phyloP scores from a whole-genome alignment of 37 sponge, comb jelly and placozoan genomes.

The Amphimedon queenslandica region DNA sequence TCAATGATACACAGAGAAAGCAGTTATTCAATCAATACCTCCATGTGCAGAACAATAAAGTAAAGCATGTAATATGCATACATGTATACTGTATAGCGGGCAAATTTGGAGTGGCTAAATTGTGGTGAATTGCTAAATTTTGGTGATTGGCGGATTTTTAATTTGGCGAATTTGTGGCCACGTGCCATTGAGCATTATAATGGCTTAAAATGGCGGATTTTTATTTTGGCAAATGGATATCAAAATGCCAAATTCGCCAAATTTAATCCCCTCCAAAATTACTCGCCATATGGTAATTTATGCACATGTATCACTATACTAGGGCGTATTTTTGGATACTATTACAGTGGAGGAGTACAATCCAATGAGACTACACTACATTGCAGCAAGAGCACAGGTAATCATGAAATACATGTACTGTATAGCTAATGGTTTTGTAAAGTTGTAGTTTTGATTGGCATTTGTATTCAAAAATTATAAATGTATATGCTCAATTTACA shows the following conservation, averaged over 20 bases:
- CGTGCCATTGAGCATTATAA: no score
- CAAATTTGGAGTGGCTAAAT: no score
- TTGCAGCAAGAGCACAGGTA: neutral
- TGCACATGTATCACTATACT: neutral
- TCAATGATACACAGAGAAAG: slow-evolving; percentile 31
- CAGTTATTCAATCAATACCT: slow-evolving; percentile 54
- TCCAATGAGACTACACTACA: slow-evolving; percentile 4
- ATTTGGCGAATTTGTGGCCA: no score
- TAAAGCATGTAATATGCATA: neutral
- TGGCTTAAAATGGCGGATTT: neutral
- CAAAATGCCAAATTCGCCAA: neutral
- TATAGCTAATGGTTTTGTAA: neutral
- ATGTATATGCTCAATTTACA: no score
- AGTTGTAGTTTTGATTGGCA: neutral
- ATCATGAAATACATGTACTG: no score
- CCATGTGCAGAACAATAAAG: slow-evolving; percentile 43
- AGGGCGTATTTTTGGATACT: slow-evolving; percentile 63
- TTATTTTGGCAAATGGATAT: neutral
- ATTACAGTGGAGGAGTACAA: slow-evolving; percentile 36
- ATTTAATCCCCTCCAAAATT: neutral
- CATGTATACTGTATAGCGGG: neutral
- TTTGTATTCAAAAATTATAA: neutral
- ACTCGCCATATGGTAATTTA: no score
- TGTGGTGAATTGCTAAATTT: no score
- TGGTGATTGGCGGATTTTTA: no score